phyloP scores from a whole-genome alignment of 2,113 vertebrate genomes.

The Cyanoderma ruficeps region DNA sequence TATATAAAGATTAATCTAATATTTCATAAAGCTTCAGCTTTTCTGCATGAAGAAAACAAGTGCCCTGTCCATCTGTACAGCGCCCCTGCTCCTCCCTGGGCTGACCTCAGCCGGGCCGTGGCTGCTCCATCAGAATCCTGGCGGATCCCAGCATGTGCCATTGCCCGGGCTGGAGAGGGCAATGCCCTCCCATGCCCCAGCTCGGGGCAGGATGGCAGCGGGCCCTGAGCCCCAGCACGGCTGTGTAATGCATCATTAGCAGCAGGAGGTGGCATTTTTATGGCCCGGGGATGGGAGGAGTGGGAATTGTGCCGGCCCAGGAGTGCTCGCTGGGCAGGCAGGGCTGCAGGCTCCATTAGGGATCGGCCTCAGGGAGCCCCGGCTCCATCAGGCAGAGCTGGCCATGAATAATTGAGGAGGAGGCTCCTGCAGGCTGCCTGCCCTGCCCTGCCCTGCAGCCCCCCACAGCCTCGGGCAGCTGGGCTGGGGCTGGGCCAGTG shows the following conservation, averaged over 20 bases:
- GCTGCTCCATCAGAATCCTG: not conserved
- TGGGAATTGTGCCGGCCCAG: slow-evolving; percentile 47
- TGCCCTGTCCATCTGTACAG: not conserved
- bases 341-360: slow-evolving; percentile 32
- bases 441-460: not conserved
- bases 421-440: not conserved
- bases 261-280: slow-evolving; percentile 13
- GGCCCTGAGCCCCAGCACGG: not conserved
- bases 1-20: not conserved
- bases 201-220: not conserved
- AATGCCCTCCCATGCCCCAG: not conserved
- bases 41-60: not conserved
- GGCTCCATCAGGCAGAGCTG: slow-evolving; percentile 10
- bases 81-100: not conserved
- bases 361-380: not conserved
- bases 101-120: not conserved
- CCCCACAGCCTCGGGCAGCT: not conserved
- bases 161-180: not conserved
- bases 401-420: slow-evolving; percentile 55
- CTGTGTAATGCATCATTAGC: not conserved
- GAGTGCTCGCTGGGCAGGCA: slow-evolving; percentile 22
- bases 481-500: not conserved
- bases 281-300: not conserved
- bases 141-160: not conserved
- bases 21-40: not conserved